Evolutionary conservation across 2,113 vertebrate genomes (phyloP), one percentile per base, ranked within the genome.

Genomic region (Labeo catla): DNA sequence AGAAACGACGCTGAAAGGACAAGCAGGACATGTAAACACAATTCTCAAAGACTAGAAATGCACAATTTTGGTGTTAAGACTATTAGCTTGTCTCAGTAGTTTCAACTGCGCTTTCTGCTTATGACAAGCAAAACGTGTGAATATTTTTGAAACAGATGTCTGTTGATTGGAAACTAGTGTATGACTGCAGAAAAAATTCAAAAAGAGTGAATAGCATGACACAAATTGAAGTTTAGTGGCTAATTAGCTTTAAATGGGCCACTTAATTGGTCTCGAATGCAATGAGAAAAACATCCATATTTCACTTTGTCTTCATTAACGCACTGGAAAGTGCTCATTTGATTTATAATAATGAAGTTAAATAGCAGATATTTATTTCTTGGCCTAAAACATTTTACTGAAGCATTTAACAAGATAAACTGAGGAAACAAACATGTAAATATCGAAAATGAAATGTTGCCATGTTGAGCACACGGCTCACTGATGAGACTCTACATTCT

Each of bases 261-360:
- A 89, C 90, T 92, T 94, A 94, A 94, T 93, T 93, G 93, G 88
- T 90, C 90, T 92, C 72, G 85, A 93, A 91, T 47, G 78, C 88
- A 45, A 86, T 92, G 92, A 94, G 91, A 93, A 95, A 93, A 94
- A 94, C 92, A 92, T 89, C 91, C 91, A 92, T 91, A 93, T 93
- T 91, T 93, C 93, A 94, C 92, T 94, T 94, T 90, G 93, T 94
- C 94, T 94, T 94, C 93, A 95, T 94, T 95, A 94, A 83, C 73
- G 39, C 88, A 36, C 45, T 85, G 87, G 65, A 81, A 89, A 91
- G 89, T 88, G 84, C 86, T 89, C 88, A 86, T 93, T 88, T 91
- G 88, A 91, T 92, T 92, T 91, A 89, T 90, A 90, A 66, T 90
- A 90, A 91, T 88, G 86, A 91, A 86, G 88, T 88, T 90, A 90